Evolutionary conservation across 2,797 vertebrate genomes (phyloP).

Genomic region (Squalus acanthias): DNA sequence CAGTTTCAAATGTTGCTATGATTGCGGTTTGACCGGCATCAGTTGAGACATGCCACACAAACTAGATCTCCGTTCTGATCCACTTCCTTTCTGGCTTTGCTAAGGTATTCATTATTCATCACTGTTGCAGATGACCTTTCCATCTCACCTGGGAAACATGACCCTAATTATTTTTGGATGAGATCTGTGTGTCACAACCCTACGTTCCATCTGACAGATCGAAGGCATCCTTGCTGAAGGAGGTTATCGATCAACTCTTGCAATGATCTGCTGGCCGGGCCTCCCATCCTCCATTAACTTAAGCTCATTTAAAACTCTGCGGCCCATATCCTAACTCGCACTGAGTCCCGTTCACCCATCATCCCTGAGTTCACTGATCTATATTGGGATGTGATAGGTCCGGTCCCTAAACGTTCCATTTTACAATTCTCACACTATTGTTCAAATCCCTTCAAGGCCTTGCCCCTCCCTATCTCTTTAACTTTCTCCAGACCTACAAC

Average conservation of each 20-base stretch:
- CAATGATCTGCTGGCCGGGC: neutral
- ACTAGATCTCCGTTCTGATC: neutral
- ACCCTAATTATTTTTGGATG: constrained; percentile 16
- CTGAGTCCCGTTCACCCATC: no score
- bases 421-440: neutral
- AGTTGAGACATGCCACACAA: no score
- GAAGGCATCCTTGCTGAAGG: neutral
- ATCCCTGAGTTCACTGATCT: neutral
- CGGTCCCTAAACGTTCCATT: neutral
- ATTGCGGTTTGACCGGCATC: neutral
- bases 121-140: neutral
- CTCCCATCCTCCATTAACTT: neutral
- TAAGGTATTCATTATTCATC: constrained; percentile 2
- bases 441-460: neutral
- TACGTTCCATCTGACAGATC: neutral
- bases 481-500: neutral
- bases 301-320: neutral
- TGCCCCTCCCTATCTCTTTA: neutral
- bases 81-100: neutral
- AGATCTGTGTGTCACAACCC: neutral
- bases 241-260: neutral
- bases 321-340: neutral
- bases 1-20: neutral
- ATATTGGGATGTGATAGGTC: no score
- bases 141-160: neutral